Evolutionary conservation across 2,888 invertebrate genomes (phyloP).

Genomic region (Theretra japonica): DNA sequence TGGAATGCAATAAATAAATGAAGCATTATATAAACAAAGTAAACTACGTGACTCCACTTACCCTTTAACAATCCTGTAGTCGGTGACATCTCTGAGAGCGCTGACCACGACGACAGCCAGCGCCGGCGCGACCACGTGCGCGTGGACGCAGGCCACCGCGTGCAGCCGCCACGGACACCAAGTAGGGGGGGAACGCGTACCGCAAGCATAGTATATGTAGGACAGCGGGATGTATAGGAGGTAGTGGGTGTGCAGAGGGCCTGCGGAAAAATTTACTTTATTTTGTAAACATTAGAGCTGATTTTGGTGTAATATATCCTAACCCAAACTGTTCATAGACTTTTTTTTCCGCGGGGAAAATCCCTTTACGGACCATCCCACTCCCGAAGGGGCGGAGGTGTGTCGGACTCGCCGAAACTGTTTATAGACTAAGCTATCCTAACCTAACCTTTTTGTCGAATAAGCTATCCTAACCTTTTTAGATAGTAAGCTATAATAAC

Average conservation of each 20-base stretch:
- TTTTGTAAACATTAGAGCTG: neutral
- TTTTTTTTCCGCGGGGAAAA: too few species aligned
- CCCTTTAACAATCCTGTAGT: constrained; percentile 52
- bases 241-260: constrained; percentile 57
- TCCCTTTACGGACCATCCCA: too few species aligned
- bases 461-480: too few species aligned
- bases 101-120: constrained; percentile 39
- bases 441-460: too few species aligned
- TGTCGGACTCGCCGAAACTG: too few species aligned
- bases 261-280: constrained; percentile 40
- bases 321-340: too few species aligned
- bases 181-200: constrained; percentile 35
- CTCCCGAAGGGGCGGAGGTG: too few species aligned
- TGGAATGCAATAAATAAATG: too few species aligned
- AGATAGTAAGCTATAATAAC: too few species aligned
- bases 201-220: constrained; percentile 60
- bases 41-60: too few species aligned
- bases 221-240: constrained; percentile 50
- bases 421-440: too few species aligned
- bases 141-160: constrained; percentile 30
- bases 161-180: constrained; percentile 28
- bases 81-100: constrained; percentile 42
- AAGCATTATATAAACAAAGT: too few species aligned
- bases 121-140: constrained; percentile 36
- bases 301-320: neutral